Evolutionary conservation across 2,888 invertebrate genomes (phyloP).

Genomic region (Argyra leucocephala): DNA sequence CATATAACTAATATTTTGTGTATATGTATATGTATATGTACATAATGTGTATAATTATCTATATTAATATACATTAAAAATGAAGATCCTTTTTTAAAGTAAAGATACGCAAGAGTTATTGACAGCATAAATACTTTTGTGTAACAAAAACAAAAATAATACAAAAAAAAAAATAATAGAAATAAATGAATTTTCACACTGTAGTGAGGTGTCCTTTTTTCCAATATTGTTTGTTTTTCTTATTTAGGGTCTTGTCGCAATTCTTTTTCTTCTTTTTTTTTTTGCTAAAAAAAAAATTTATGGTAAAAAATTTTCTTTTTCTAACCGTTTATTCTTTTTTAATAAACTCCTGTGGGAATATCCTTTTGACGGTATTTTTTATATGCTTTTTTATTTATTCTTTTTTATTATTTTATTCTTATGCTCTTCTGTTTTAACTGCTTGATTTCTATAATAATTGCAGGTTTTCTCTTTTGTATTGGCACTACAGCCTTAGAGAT

Average conservation of each 20-base stretch:
- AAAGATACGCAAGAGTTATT: neutral
- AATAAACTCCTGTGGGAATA: neutral
- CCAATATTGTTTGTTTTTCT: conserved; percentile 3
- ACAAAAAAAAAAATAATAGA: conserved; percentile 16
- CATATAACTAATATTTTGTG: too few relatives aligned
- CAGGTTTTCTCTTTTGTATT: neutral
- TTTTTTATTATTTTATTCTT: neutral
- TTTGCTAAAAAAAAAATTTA: conserved; percentile 7
- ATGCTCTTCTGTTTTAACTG: neutral
- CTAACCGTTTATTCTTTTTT: neutral
- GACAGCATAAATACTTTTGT: conserved; percentile 20
- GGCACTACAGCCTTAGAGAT: neutral
- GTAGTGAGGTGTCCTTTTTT: conserved; percentile 12
- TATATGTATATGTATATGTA: too few relatives aligned
- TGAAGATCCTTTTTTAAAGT: neutral
- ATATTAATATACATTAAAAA: too few relatives aligned
- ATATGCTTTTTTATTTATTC: neutral
- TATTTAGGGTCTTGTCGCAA: conserved; percentile 5
- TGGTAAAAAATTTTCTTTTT: neutral
- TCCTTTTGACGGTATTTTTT: neutral
- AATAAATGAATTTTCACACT: conserved; percentile 17
- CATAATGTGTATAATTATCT: too few relatives aligned
- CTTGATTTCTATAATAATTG: neutral
- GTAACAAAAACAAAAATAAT: conserved; percentile 11
- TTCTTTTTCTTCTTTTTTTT: conserved; percentile 17